Conservation (phyloP, 2,113 vertebrate genomes). For the Gnathonemus longibarbis region DNA sequence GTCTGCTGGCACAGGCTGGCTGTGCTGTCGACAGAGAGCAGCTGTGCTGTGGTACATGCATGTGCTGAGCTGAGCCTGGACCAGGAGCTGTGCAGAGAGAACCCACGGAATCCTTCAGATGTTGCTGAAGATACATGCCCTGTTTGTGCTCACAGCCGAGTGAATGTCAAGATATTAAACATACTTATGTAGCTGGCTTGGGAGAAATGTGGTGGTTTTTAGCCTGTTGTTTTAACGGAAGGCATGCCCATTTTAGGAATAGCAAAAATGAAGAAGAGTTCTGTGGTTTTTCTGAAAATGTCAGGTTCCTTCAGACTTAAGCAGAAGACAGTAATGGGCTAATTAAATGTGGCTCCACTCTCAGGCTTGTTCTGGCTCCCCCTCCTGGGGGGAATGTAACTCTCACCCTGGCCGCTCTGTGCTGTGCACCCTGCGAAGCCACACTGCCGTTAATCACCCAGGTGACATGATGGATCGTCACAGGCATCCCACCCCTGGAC, state of each 20-base stretch:
- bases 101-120: neutral
- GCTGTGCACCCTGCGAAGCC: neutral
- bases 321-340: neutral
- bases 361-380: neutral
- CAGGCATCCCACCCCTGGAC: neutral
- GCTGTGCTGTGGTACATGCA: neutral
- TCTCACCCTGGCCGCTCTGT: neutral
- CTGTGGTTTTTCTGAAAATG: neutral
- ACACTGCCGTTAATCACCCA: neutral
- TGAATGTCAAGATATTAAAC: neutral
- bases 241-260: neutral
- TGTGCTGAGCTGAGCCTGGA: neutral
- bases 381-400: neutral
- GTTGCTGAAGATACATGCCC: neutral
- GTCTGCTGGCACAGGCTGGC: neutral
- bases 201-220: neutral
- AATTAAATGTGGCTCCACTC: neutral
- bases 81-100: neutral
- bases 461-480: neutral
- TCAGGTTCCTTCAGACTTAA: neutral
- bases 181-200: neutral
- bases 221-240: neutral
- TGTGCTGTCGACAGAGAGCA: neutral
- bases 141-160: neutral
- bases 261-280: neutral